Evolutionary conservation across 2,888 invertebrate genomes (phyloP).

Genomic region (Torymus texanus): DNA sequence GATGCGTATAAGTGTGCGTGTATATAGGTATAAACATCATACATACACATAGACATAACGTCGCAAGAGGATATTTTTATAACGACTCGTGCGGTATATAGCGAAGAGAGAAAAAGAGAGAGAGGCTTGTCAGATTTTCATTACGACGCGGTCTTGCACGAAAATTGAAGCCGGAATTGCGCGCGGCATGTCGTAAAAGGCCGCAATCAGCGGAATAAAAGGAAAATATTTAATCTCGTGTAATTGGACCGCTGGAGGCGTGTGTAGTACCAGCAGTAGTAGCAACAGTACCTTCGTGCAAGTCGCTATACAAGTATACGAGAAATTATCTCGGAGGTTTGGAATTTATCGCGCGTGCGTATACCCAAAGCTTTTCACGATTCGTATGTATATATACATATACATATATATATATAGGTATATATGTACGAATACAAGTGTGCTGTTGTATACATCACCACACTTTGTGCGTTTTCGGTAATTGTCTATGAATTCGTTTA

Average conservation of each 20-base stretch:
- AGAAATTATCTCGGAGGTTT: not conserved
- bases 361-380: too few relatives aligned
- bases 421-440: too few relatives aligned
- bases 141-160: conserved; percentile 8
- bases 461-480: too few relatives aligned
- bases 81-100: not conserved
- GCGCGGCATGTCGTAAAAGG: conserved; percentile 9
- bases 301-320: too few relatives aligned
- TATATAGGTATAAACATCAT: not conserved
- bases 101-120: too few relatives aligned
- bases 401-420: too few relatives aligned
- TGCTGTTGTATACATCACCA: too few relatives aligned
- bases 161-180: conserved; percentile 12
- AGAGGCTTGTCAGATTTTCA: conserved; percentile 44
- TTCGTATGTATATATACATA: too few relatives aligned
- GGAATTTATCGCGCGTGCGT: too few relatives aligned
- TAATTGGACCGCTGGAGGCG: conserved; percentile 19
- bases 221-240: conserved; percentile 23
- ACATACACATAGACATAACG: not conserved
- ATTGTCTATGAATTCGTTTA: too few relatives aligned
- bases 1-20: not conserved
- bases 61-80: conserved; percentile 32
- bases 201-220: not conserved
- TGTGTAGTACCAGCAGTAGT: too few relatives aligned
- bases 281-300: not conserved